phyloP scores from a whole-genome alignment of 2,113 vertebrate genomes.

The Promerops cafer region DNA sequence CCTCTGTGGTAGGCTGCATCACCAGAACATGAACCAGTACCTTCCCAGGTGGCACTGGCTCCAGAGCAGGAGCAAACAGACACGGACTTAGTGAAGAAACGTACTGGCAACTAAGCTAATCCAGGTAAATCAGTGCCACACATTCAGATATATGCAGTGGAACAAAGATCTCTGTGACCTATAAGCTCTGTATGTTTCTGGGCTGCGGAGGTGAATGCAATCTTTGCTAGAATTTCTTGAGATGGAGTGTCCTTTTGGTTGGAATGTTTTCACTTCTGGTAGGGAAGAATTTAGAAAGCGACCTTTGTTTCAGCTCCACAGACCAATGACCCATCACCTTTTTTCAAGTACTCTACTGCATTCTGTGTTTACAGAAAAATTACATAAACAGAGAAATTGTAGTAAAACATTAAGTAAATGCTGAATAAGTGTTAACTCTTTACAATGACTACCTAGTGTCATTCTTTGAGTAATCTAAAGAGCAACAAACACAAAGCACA shows the following conservation, averaged over 20 bases:
- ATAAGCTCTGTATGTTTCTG: neutral
- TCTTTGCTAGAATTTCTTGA: neutral
- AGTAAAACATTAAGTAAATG: neutral
- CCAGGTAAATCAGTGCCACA: neutral
- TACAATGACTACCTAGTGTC: neutral
- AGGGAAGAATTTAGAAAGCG: neutral
- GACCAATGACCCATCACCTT: neutral
- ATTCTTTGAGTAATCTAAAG: neutral
- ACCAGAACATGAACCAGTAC: neutral
- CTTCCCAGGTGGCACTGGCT: neutral
- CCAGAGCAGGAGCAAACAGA: neutral
- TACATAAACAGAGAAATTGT: neutral
- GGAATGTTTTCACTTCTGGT: neutral
- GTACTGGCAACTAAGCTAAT: neutral
- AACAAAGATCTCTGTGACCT: neutral
- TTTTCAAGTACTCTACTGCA: neutral
- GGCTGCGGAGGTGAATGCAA: neutral
- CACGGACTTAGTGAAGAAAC: neutral
- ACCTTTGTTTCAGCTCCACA: neutral
- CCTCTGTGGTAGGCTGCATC: rapidly evolving
- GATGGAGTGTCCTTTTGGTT: neutral
- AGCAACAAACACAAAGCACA: neutral
- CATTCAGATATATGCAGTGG: neutral
- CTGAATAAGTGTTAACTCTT: neutral
- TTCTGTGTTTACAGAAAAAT: neutral